Percentiles rank a stretch among this genome's conserved stretches.
Conservation (phyloP, 2,797 vertebrate species). For the Gadopsis marmoratus region DNA sequence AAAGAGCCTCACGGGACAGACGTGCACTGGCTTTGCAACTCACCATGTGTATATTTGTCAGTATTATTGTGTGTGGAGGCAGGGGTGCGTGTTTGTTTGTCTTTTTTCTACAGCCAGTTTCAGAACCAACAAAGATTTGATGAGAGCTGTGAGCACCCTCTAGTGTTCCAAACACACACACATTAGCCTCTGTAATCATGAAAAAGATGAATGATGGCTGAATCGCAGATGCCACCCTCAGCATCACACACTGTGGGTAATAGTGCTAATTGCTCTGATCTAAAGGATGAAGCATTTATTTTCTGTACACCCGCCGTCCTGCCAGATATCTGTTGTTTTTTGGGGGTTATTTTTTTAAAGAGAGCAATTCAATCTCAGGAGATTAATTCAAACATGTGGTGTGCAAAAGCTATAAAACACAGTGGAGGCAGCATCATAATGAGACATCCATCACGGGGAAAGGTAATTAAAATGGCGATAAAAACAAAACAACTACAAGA, state of each 20-base stretch:
- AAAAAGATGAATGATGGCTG: slow-evolving; percentile 28
- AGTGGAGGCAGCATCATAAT: not conserved
- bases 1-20: not conserved
- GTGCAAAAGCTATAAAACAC: not conserved
- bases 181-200: not conserved
- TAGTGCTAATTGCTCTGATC: slow-evolving; percentile 30
- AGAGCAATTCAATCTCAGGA: slow-evolving; percentile 2
- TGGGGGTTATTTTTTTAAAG: not conserved
- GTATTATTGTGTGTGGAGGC: not conserved
- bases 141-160: slow-evolving; percentile 70
- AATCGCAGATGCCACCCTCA: slow-evolving; percentile 16
- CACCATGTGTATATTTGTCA: not conserved
- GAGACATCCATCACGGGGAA: slow-evolving; percentile 5
- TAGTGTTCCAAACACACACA: slow-evolving; percentile 54
- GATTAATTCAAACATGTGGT: slow-evolving; percentile 5
- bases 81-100: not conserved
- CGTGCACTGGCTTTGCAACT: not conserved
- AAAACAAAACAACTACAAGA: slow-evolving; percentile 1
- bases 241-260: slow-evolving; percentile 25
- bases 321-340: not conserved
- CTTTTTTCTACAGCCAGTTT: slow-evolving; percentile 13
- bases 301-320: not conserved
- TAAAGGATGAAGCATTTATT: slow-evolving; percentile 27
- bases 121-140: slow-evolving; percentile 20
- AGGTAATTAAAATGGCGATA: not conserved